phyloP scores from a whole-genome alignment of 2,113 vertebrate species.

The Tragelaphus imberbis region DNA sequence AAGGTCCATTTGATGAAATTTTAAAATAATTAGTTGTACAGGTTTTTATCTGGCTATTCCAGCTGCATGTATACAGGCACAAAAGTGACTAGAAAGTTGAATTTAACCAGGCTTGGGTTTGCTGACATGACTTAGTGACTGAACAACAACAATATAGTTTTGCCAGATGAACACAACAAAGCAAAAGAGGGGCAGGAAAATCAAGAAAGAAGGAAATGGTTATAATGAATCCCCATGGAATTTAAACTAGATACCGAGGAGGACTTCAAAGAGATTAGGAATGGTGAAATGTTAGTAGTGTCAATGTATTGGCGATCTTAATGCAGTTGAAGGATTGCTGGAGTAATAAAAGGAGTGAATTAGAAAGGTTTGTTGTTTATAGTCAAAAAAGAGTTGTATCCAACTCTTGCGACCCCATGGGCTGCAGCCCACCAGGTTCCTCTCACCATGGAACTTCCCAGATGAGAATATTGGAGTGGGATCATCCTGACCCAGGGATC shows the following conservation, averaged over 20 bases:
- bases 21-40: neutral
- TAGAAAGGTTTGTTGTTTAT: neutral
- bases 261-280: neutral
- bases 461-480: neutral
- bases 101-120: neutral
- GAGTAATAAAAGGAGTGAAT: neutral
- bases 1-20: neutral
- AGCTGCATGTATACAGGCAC: neutral
- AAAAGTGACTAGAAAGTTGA: conserved; percentile 29
- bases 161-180: neutral
- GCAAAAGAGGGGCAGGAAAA: neutral
- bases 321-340: neutral
- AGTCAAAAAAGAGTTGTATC: neutral
- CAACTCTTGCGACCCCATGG: neutral
- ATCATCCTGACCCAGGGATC: neutral
- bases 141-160: neutral
- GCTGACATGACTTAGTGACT: neutral
- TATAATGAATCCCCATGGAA: neutral
- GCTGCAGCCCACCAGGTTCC: neutral
- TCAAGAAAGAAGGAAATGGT: neutral
- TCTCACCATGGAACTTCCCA: neutral
- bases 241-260: neutral
- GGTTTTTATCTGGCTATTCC: neutral
- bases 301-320: neutral
- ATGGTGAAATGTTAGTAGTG: neutral